Conservation (phyloP, 2,113 vertebrate species). For the Eulacestoma nigropectus region DNA sequence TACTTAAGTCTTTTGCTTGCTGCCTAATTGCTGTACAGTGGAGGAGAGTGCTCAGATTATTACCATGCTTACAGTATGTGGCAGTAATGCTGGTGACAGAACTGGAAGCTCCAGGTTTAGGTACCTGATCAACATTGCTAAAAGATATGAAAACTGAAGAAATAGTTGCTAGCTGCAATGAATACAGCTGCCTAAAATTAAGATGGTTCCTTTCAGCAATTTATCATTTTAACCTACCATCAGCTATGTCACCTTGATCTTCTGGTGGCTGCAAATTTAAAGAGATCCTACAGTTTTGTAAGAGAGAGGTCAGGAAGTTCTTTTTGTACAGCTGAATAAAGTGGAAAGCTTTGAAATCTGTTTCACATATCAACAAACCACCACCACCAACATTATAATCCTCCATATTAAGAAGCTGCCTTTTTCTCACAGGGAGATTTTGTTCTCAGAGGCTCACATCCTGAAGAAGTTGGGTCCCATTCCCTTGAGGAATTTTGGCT, state of each 20-base stretch:
- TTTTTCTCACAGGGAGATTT: slow-evolving; percentile 49
- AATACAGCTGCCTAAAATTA: neutral
- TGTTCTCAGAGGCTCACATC: slow-evolving; percentile 38
- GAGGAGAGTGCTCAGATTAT: neutral
- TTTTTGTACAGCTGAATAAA: neutral
- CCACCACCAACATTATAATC: neutral
- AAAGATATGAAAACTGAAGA: neutral
- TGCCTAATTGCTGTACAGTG: neutral
- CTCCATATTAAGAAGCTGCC: slow-evolving; percentile 13
- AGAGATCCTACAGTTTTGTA: neutral
- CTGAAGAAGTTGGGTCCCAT: slow-evolving; percentile 20
- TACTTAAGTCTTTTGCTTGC: neutral
- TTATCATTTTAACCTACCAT: neutral
- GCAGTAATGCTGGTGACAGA: neutral
- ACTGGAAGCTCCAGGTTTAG: neutral
- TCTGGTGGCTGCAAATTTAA: neutral
- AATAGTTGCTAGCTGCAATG: neutral
- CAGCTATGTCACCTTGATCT: neutral
- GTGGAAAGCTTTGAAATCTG: slow-evolving; percentile 35
- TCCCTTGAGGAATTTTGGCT: slow-evolving; percentile 50
- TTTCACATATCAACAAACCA: slow-evolving; percentile 15
- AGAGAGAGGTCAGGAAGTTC: neutral
- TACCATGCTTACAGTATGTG: neutral
- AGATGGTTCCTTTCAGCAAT: neutral
- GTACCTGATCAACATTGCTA: neutral